Conservation (phyloP, 1,140 invertebrate genomes). For the Drosophila neocordata region DNA sequence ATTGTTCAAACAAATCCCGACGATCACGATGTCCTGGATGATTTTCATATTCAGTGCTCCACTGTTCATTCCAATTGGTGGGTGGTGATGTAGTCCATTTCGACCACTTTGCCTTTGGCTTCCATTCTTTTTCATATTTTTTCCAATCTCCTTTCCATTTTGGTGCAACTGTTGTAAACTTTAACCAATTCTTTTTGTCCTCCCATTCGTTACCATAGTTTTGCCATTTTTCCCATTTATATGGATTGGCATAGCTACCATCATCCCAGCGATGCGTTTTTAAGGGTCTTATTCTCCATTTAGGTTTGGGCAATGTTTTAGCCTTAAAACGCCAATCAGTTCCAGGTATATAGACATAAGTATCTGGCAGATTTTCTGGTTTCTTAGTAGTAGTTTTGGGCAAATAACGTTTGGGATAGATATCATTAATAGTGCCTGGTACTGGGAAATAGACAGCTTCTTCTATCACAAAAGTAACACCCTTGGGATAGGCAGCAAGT, state of each 20-base stretch:
- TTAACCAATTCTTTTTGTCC: slow-evolving; percentile 31
- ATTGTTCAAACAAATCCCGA: slow-evolving; percentile 58
- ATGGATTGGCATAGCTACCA: slow-evolving; percentile 48
- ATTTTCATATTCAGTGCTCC: too few species aligned
- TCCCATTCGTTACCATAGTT: slow-evolving; percentile 24
- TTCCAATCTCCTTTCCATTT: slow-evolving; percentile 18
- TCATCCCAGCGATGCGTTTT: slow-evolving; percentile 65
- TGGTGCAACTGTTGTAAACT: slow-evolving; percentile 1
- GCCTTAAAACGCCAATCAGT: slow-evolving; percentile 71
- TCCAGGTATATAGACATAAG: slow-evolving; percentile 63
- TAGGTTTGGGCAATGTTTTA: slow-evolving; percentile 59
- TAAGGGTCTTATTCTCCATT: slow-evolving; percentile 26
- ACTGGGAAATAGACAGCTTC: slow-evolving; percentile 70
- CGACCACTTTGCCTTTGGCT: slow-evolving; percentile 29
- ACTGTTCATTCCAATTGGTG: slow-evolving; percentile 29
- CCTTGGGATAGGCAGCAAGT: slow-evolving; percentile 58
- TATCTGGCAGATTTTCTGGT: slow-evolving; percentile 39
- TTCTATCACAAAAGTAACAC: slow-evolving; percentile 63
- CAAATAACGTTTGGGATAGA: slow-evolving; percentile 64
- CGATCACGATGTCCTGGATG: slow-evolving; percentile 65
- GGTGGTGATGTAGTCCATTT: slow-evolving; percentile 47
- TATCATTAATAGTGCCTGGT: slow-evolving; percentile 51
- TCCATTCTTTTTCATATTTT: background rate
- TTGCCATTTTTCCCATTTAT: slow-evolving; percentile 58
- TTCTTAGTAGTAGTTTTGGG: slow-evolving; percentile 55